phyloP scores from a whole-genome alignment of 2,113 vertebrate genomes.

The Tiliqua scincoides region DNA sequence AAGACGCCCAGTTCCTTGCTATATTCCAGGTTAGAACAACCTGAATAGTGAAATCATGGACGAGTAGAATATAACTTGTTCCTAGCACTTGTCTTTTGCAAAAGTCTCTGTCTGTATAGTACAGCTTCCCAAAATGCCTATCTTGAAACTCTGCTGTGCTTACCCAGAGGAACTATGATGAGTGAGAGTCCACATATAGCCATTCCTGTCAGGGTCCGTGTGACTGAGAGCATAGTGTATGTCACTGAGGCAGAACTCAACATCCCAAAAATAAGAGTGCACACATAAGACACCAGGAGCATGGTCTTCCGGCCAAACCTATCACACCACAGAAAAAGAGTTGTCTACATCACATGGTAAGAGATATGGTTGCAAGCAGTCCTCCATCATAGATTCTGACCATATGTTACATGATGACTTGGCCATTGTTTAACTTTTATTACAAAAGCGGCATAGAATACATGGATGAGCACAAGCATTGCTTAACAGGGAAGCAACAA shows the following conservation, averaged over 20 bases:
- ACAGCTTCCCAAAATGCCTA: background rate
- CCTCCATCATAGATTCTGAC: background rate
- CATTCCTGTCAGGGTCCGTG: constrained; percentile 74
- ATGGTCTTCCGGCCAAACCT: constrained; percentile 82
- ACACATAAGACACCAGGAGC: constrained; percentile 73
- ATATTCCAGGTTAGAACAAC: background rate
- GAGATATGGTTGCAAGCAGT: background rate
- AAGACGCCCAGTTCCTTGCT: background rate
- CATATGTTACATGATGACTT: background rate
- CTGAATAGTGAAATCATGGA: background rate
- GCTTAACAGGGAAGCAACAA: background rate
- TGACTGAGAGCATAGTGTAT: constrained; percentile 79
- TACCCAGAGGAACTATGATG: constrained; percentile 78
- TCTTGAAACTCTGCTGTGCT: constrained; percentile 9
- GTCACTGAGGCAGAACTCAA: constrained; percentile 72
- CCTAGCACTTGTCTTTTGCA: background rate
- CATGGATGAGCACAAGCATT: background rate
- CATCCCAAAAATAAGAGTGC: constrained; percentile 66
- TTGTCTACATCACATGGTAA: background rate
- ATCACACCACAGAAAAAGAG: background rate
- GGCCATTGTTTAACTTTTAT: background rate
- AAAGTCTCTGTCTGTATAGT: background rate
- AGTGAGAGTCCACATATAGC: constrained; percentile 81
- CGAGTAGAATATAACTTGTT: background rate
- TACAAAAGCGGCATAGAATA: background rate